Base-by-base conservation (phyloP, 2,797 vertebrate species). In the Phrynocephalus forsythii region DNA sequence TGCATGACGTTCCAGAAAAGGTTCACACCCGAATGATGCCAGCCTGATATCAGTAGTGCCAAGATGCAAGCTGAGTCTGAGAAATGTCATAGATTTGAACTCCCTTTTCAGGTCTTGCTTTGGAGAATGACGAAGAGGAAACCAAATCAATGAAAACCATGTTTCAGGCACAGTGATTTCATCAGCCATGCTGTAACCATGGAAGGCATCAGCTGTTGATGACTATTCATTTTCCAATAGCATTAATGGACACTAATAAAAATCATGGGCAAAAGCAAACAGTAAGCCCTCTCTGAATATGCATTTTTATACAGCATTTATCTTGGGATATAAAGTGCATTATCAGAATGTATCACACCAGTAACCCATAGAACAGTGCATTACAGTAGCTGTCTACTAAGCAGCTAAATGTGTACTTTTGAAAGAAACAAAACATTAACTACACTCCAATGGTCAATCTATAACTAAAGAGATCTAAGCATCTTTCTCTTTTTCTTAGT, bases 361-460 rank as follows among this genome's bases (percentile, higher is more conserved):
- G 10, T 69, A 1, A 30, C 67, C 63, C 20, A 28, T n/a, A 83
- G 30, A 50, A 88, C 6, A 0, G 82, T 81, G 52, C 77, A 84
- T 89, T 90, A 20, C 85, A 5, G 75, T 87, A 30, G 66, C 83
- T 1, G 84, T 90, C 80, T 88, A 26, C 3, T 78, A 87, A 86
- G 88, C 85, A 16, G 8, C 8, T 48, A 2, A 38, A 83, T 76
- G 56, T 0, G 6, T 11, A 0, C 79, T 91, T 88, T 91, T 33
- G 38, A 69, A 93, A 67, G 26, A 83, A 7, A 67, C 69, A 79
- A 67, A 82, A 91, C 85, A 76, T 52, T 56, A 87, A 63, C 33
- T 87, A 71, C 85, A 5, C 1, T 9, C 2, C 52, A 71, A 71
- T 48, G 24, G 22, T 83, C 89, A 91, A 79, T 89, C 82, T 84